These are phyloP conservation scores for Harlomillsia oculata DNA, from an alignment of 1,140 invertebrate species.

Conservation along the genomic window DNA sequence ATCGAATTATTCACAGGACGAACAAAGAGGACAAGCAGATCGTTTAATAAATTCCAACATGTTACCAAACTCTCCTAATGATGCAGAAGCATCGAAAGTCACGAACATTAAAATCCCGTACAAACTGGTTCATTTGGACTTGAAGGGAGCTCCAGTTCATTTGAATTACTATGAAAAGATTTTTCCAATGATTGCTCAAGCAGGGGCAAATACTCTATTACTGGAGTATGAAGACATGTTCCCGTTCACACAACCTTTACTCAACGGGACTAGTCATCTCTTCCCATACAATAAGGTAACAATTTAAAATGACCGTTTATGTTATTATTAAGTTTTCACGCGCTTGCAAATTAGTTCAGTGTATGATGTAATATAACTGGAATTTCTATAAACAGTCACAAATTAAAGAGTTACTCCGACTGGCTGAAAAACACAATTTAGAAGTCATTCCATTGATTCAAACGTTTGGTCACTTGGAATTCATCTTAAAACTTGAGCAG, in stretches of 20 bases:
- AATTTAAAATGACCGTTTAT: too few relatives aligned
- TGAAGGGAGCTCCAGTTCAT: conserved; percentile 79
- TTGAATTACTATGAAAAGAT: conserved; percentile 58
- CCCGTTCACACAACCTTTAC: conserved; percentile 38
- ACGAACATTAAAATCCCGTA: conserved; percentile 22
- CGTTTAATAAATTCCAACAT: too few relatives aligned
- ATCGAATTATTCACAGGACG: too few relatives aligned
- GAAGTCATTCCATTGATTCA: conserved; percentile 49
- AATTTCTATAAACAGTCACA: conserved; percentile 13
- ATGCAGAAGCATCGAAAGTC: too few relatives aligned
- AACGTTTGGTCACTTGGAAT: conserved; percentile 52
- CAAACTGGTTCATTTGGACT: conserved; percentile 67
- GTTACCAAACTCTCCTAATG: too few relatives aligned
- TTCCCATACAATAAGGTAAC: neutral
- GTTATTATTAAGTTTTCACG: too few relatives aligned
- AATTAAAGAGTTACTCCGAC: conserved; percentile 4
- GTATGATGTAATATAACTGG: too few relatives aligned
- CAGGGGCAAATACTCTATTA: conserved; percentile 49
- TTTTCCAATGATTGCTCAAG: conserved; percentile 59
- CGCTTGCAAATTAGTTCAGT: too few relatives aligned
- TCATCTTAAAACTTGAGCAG: conserved; percentile 47
- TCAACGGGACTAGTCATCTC: conserved; percentile 25
- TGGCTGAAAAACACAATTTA: conserved; percentile 34
- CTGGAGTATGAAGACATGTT: conserved; percentile 51
- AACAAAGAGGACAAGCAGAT: too few relatives aligned